These are phyloP conservation scores for Dipus sagitta DNA, from an alignment of 2,797 vertebrate species.

Conservation along the genomic window DNA sequence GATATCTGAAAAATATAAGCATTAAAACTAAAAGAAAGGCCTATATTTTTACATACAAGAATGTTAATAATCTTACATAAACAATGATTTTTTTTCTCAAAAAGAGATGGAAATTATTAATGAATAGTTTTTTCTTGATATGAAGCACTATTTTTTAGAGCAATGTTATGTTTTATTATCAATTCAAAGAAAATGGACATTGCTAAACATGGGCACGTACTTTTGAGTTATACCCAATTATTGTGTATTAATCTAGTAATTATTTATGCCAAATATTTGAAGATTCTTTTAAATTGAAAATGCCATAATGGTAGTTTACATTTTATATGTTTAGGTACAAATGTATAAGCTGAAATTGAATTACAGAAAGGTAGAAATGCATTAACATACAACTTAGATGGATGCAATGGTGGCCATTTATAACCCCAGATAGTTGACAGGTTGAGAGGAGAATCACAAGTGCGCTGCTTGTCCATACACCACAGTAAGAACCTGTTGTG, in stretches of 20 bases:
- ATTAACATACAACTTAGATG: not conserved
- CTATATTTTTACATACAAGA: not conserved
- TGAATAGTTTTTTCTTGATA: not conserved
- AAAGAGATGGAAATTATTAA: not conserved
- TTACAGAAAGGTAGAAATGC: not conserved
- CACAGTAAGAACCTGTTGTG: not conserved
- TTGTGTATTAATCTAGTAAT: not conserved
- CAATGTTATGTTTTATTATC: not conserved
- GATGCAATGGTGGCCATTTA: not conserved
- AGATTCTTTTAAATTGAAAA: not conserved
- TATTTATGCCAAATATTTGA: not conserved
- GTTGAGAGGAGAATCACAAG: no score
- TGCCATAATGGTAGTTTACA: not conserved
- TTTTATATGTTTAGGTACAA: not conserved
- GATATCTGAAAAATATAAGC: constrained; percentile 49
- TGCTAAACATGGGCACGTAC: not conserved
- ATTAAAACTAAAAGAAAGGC: constrained; percentile 40
- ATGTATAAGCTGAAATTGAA: constrained; percentile 35
- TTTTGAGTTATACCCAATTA: not conserved
- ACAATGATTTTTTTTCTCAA: constrained; percentile 23
- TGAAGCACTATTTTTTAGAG: not conserved
- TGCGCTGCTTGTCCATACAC: not conserved
- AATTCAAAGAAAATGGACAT: not conserved
- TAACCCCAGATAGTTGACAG: not conserved
- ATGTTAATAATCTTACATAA: constrained; percentile 31